A percentile compares a stretch with the other conserved stretches of the same genome.
Conservation (phyloP, 2,888 invertebrate species). For the Gortyna flavago region DNA sequence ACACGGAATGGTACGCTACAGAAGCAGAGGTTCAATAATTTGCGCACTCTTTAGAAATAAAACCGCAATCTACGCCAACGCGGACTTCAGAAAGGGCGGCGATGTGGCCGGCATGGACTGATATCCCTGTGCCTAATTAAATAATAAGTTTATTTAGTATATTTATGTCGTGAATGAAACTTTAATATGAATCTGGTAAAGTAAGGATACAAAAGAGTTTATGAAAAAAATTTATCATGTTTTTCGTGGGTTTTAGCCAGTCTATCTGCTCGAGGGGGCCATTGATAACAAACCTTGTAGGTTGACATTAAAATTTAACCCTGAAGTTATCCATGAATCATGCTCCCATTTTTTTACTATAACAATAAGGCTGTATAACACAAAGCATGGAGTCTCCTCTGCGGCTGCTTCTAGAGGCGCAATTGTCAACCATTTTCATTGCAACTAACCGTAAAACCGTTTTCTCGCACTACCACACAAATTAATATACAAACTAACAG, state of each 20-base stretch:
- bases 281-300: neutral
- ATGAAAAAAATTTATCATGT: slow-evolving; percentile 21
- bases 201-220: slow-evolving; percentile 15
- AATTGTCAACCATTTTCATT: neutral
- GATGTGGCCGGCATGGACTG: slow-evolving; percentile 93
- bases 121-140: slow-evolving; percentile 59
- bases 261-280: neutral
- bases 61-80: slow-evolving; percentile 93
- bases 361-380: slow-evolving; percentile 8
- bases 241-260: slow-evolving; percentile 20
- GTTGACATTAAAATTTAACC: neutral
- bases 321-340: slow-evolving; percentile 4
- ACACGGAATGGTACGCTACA: slow-evolving; percentile 91
- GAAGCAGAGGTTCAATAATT: slow-evolving; percentile 92
- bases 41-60: slow-evolving; percentile 92
- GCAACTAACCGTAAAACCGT: neutral
- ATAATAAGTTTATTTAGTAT: slow-evolving; percentile 43
- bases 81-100: slow-evolving; percentile 95
- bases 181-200: slow-evolving; percentile 50
- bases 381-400: neutral
- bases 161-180: slow-evolving; percentile 43
- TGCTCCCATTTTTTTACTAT: slow-evolving; percentile 22
- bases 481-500: neutral
- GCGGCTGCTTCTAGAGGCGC: too few relatives aligned
- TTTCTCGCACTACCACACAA: neutral